phyloP scores from a whole-genome alignment of 2,888 invertebrate species.

The Hypomecis atomaria region DNA sequence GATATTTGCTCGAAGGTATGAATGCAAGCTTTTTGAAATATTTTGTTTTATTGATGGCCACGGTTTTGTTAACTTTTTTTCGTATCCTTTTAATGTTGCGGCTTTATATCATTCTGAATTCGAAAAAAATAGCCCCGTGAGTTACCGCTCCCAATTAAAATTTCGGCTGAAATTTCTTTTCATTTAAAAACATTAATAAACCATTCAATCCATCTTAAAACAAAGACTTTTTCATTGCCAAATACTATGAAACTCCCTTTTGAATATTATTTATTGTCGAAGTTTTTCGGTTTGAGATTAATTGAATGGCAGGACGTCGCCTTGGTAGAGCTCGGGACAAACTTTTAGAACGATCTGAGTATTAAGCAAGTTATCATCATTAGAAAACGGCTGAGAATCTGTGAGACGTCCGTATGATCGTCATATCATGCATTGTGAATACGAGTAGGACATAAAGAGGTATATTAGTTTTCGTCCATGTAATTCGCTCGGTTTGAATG shows the following conservation, averaged over 20 bases:
- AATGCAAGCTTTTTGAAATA: too few relatives aligned
- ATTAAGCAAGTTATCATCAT: too few relatives aligned
- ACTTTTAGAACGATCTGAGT: background rate
- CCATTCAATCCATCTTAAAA: conserved; percentile 58
- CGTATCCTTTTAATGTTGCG: too few relatives aligned
- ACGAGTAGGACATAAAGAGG: too few relatives aligned
- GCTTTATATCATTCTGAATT: background rate
- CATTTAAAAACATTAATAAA: conserved; percentile 43
- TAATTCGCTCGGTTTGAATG: background rate
- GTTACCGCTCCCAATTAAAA: conserved; percentile 4
- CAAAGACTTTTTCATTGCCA: conserved; percentile 64
- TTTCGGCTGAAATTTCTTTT: background rate
- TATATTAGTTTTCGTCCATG: background rate
- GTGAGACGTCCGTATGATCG: too few relatives aligned
- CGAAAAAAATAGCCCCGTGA: background rate
- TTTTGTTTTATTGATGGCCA: too few relatives aligned
- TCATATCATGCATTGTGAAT: too few relatives aligned
- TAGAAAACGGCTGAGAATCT: too few relatives aligned
- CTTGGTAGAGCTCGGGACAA: background rate
- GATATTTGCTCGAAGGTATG: too few relatives aligned
- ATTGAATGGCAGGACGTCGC: conserved; percentile 58
- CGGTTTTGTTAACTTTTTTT: too few relatives aligned
- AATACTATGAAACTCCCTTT: conserved; percentile 51
- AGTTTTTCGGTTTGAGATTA: conserved; percentile 65
- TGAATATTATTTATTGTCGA: conserved; percentile 68